Evolutionary conservation across 2,888 invertebrate genomes (phyloP).

Genomic region (Minunthozetes semirufus): DNA sequence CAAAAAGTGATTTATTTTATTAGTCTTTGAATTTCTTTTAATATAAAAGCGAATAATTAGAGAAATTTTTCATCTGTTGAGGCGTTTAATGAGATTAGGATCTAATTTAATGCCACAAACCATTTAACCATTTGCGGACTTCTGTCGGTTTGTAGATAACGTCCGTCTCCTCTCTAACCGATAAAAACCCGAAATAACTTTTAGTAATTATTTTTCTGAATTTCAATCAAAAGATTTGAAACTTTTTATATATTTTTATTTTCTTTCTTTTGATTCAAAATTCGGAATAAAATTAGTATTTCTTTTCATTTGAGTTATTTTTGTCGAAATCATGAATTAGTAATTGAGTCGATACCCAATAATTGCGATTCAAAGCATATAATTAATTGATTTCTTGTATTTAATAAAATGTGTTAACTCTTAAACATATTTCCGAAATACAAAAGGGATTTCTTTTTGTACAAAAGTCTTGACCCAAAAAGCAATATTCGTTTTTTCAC

Average conservation of each 20-base stretch:
- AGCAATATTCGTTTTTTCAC: neutral
- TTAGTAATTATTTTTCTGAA: no score
- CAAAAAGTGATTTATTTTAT: conserved; percentile 1
- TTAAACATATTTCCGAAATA: neutral
- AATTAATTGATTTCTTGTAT: conserved; percentile 1
- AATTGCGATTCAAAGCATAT: conserved; percentile 6
- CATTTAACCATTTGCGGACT: no score
- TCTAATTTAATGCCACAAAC: no score
- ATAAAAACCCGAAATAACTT: no score
- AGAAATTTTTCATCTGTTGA: neutral
- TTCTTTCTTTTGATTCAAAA: no score
- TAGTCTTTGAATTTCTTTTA: neutral
- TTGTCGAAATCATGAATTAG: neutral
- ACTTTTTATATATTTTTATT: no score
- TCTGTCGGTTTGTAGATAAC: no score
- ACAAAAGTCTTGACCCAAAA: conserved; percentile 29
- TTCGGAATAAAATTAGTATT: no score
- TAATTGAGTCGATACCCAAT: neutral
- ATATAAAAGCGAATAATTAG: neutral
- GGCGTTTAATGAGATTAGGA: neutral
- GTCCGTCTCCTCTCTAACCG: no score
- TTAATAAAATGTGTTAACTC: no score
- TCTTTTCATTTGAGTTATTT: neutral
- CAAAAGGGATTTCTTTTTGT: neutral
- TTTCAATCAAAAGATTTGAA: no score